These are phyloP conservation scores for Paraescarpia echinospica DNA, from an alignment of 1,140 invertebrate genomes.

Conservation along the genomic window DNA sequence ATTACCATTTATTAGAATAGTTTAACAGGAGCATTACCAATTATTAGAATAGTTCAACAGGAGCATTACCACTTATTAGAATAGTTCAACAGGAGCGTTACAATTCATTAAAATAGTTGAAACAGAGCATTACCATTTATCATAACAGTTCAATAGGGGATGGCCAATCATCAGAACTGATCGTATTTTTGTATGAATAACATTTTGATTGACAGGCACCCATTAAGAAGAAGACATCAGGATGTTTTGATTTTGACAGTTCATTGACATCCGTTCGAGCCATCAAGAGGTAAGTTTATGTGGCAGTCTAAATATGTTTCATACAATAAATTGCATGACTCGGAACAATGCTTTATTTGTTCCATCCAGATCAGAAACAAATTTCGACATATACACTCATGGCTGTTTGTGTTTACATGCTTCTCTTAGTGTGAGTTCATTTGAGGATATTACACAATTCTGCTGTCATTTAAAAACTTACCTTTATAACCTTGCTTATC, in stretches of 20 bases:
- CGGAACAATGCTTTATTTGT: neutral
- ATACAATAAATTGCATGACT: neutral
- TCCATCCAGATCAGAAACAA: neutral
- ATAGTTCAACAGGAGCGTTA: neutral
- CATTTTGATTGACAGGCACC: constrained; percentile 64
- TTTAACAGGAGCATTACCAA: neutral
- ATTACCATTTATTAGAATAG: neutral
- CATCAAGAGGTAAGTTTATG: constrained; percentile 72
- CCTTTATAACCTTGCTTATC: too few species aligned
- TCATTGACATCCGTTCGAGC: constrained; percentile 77
- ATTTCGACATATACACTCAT: too few species aligned
- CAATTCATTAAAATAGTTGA: neutral
- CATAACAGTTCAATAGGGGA: neutral
- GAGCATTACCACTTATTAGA: neutral
- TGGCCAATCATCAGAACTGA: neutral
- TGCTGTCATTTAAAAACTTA: too few species aligned
- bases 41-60: neutral
- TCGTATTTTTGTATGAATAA: neutral
- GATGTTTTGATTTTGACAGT: constrained; percentile 84
- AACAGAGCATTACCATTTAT: neutral
- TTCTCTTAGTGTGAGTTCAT: too few species aligned
- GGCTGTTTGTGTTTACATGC: too few species aligned
- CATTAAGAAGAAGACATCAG: constrained; percentile 62
- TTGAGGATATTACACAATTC: too few species aligned
- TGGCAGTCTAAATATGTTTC: neutral